Conservation (phyloP, 2,113 vertebrate genomes). For the Engystomops pustulosus region DNA sequence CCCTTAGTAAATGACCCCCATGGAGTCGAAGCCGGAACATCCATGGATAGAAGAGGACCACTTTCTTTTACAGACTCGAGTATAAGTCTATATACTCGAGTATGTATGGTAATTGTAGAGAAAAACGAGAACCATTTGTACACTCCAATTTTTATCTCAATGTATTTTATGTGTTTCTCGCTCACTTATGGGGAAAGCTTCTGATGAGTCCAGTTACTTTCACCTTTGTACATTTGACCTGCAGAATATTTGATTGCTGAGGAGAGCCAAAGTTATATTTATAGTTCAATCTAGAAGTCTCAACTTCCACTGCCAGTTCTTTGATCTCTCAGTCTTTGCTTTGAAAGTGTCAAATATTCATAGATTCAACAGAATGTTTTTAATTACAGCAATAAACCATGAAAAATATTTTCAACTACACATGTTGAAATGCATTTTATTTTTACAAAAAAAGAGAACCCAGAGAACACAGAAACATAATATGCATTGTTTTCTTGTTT, state of each 20-base stretch:
- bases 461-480: too few species aligned
- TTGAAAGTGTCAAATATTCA: not conserved
- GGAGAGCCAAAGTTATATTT: not conserved
- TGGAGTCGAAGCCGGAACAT: too few species aligned
- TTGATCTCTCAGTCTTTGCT: not conserved
- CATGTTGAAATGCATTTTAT: not conserved
- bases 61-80: too few species aligned
- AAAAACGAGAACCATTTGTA: not conserved
- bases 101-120: too few species aligned
- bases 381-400: not conserved
- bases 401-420: not conserved
- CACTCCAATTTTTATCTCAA: not conserved
- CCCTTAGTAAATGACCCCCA: too few species aligned
- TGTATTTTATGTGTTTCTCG: not conserved
- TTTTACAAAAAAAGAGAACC: too few species aligned
- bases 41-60: too few species aligned
- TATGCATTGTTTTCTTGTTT: too few species aligned
- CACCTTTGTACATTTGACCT: not conserved
- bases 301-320: not conserved
- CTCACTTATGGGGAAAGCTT: not conserved
- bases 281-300: not conserved
- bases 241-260: not conserved
- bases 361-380: not conserved
- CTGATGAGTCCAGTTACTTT: not conserved
- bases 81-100: too few species aligned